These are phyloP conservation scores for Noctua fimbriata DNA, from an alignment of 2,888 invertebrate species.

Conservation along the genomic window DNA sequence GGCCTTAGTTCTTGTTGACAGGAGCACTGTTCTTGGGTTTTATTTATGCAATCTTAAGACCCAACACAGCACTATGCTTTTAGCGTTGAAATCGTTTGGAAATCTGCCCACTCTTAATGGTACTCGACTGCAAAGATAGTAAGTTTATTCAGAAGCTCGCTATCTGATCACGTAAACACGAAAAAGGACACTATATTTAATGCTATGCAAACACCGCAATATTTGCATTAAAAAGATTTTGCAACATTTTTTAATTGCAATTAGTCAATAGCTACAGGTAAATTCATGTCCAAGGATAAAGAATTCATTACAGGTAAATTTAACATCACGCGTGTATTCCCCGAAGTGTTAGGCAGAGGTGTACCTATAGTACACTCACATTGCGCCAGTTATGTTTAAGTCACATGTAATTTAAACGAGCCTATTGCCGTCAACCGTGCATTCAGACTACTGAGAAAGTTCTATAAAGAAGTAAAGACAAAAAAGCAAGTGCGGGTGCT, in stretches of 20 bases:
- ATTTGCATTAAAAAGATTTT: neutral
- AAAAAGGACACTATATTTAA: neutral
- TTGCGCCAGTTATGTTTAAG: neutral
- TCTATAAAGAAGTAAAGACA: neutral
- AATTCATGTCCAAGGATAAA: neutral
- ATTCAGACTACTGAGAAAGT: neutral
- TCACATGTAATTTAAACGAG: neutral
- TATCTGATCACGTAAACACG: neutral
- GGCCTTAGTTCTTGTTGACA: slow-evolving; percentile 22
- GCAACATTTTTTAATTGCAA: neutral
- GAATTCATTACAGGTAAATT: neutral
- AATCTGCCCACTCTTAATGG: slow-evolving; percentile 51
- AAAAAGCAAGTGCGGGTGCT: neutral
- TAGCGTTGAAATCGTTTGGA: slow-evolving; percentile 52
- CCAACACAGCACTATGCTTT: slow-evolving; percentile 27
- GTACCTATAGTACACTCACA: neutral
- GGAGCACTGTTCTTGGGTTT: slow-evolving; percentile 23
- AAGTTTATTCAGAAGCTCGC: neutral
- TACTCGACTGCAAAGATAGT: slow-evolving; percentile 24
- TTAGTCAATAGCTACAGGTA: neutral
- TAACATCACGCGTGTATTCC: neutral
- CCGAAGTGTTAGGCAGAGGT: neutral
- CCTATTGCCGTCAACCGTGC: neutral
- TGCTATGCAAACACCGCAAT: neutral
- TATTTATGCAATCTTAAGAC: slow-evolving; percentile 29